Conservation (phyloP, 2,888 invertebrate genomes). For the Leuctra nigra region DNA sequence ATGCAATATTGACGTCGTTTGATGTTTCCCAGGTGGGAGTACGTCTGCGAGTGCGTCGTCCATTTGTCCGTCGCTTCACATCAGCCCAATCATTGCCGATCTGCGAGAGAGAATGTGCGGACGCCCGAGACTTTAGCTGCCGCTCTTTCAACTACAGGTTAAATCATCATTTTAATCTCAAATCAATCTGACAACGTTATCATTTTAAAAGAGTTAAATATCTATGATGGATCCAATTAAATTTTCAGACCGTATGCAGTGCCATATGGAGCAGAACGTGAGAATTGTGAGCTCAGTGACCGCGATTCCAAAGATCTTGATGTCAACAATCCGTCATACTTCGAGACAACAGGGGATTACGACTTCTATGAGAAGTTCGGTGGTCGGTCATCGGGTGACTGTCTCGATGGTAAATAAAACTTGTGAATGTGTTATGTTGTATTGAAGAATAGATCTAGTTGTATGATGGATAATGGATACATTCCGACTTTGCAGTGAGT, state of each 20-base stretch:
- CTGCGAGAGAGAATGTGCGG: slow-evolving; percentile 79
- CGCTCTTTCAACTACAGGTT: slow-evolving; percentile 81
- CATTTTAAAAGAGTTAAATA: no score
- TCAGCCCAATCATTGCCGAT: slow-evolving; percentile 67
- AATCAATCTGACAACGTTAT: no score
- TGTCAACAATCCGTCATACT: slow-evolving; percentile 75
- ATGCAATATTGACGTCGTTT: not conserved
- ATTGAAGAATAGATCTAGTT: no score
- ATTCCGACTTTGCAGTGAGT: slow-evolving; percentile 55
- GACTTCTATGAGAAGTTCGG: slow-evolving; percentile 78
- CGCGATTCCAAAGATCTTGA: slow-evolving; percentile 78
- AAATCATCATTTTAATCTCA: not conserved
- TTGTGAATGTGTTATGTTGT: no score
- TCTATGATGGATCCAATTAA: not conserved
- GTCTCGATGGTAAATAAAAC: slow-evolving; percentile 67
- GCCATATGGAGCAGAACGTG: slow-evolving; percentile 56
- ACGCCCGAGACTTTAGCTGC: slow-evolving; percentile 75
- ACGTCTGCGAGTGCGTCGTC: slow-evolving; percentile 69
- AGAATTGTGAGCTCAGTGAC: slow-evolving; percentile 88
- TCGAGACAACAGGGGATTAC: slow-evolving; percentile 75
- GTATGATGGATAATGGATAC: not conserved
- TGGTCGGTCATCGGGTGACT: slow-evolving; percentile 61
- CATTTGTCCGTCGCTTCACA: slow-evolving; percentile 66
- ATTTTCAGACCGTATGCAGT: slow-evolving; percentile 47
- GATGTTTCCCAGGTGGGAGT: slow-evolving; percentile 50